Evolutionary conservation across 2,113 vertebrate species (phyloP).

Genomic region (Benitochromis conjunctus): DNA sequence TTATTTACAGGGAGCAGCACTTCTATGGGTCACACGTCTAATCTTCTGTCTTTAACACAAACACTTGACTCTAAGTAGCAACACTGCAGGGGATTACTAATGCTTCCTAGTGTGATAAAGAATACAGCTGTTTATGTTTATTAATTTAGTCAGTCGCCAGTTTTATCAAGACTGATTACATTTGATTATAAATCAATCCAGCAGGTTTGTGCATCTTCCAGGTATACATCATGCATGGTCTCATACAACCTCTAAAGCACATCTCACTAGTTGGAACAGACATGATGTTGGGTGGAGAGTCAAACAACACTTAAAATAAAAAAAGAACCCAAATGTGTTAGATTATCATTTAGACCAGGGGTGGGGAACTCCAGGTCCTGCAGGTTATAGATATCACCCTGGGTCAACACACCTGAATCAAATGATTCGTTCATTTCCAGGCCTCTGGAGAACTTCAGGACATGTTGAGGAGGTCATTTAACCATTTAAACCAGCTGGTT

Average conservation of each 20-base stretch:
- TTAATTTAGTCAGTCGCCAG: neutral
- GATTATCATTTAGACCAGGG: neutral
- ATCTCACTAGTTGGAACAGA: neutral
- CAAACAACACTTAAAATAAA: neutral
- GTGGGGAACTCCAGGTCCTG: neutral
- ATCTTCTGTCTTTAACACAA: neutral
- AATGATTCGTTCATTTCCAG: neutral
- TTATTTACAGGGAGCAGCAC: accelerated
- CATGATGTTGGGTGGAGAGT: neutral
- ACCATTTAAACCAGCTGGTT: neutral
- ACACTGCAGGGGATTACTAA: neutral
- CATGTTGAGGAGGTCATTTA: neutral
- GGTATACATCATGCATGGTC: neutral
- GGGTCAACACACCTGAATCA: neutral
- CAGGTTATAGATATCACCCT: neutral
- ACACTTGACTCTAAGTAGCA: neutral
- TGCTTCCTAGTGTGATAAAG: neutral
- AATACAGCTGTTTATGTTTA: neutral
- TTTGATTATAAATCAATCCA: neutral
- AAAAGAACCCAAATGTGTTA: neutral
- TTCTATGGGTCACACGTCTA: neutral
- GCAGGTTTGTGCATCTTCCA: neutral
- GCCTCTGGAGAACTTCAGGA: neutral
- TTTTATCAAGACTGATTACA: neutral
- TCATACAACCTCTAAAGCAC: neutral